Base-by-base conservation (phyloP, 2,888 invertebrate genomes). In the Fissipunctia ypsillon region DNA sequence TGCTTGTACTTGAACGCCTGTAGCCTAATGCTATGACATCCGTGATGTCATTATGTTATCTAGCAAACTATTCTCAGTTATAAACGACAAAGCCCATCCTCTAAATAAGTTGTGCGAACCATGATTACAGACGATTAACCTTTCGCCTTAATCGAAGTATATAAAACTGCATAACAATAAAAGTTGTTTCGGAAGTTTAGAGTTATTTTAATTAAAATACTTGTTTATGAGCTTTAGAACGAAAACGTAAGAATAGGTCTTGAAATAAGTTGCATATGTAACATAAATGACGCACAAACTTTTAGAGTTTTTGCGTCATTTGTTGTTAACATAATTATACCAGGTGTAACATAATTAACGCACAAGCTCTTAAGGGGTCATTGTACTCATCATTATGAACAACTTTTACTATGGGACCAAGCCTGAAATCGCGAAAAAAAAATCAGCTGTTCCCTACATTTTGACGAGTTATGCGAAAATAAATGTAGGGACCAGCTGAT, bases 41-140 rank as follows among this genome's bases (percentile, higher is more conserved):
- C 19, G 43, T 43, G 38, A 67, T 16, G 45, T 67, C 28, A 76
- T 38, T 67, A 6, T 35, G 16, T 35, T 38, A 57, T 22, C 68
- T 31, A 45, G 19, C 22, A 38, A 48, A 77, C 38, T 56, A 69
- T 31, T 31, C 14, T 56, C 9, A 45, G n/a, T 19, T 45, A 22
- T 31, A 28, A 75, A 59, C 38, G 38, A 19, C 45, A 22, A 54
- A 60, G 41, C 45, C n/a, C 9, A 69, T 25, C 31, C 59, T 72
- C 16, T 75, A 50, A 35, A 48, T n/a, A 50, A 35, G n/a, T n/a
- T 28, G 14, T 45, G 45, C 35, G 5, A 16, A 7, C 25, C 19
- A 41, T 43, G 38, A 60, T 72, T 35, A 72, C 22, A 48, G 31
- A 60, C 41, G 25, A 72, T 75, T 79, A 60, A 79, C 79, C 79